Base-by-base conservation (phyloP, 1,140 invertebrate species). In the Achatina immaculata region DNA sequence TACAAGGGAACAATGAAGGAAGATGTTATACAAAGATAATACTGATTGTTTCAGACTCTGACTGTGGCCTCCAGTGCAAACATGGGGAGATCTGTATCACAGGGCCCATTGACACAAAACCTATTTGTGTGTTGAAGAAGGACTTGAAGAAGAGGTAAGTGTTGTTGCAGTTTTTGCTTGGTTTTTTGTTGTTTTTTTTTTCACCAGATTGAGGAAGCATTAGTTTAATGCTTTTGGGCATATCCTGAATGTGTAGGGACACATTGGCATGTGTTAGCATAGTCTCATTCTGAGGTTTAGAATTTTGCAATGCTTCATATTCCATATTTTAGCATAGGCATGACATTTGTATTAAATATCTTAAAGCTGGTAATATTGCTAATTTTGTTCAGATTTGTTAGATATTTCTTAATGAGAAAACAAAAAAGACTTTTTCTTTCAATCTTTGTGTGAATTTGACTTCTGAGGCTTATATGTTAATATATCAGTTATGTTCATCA, bases 71-170 rank as follows among this genome's bases (percentile, higher is more conserved):
- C 40, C 0, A 76, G 34, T 76, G 74, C 40, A 40, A 40, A 38
- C 0, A 4, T 55, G 43, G 43, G n/a, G 55, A 62, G 19, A 55
- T 76, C 36, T 76, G 74, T 76, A 76, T 76, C 55, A 40, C 55
- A 45, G 74, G 74, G n/a, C 74, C 74, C 38, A 42, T 76, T 65
- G 74, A 76, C 28, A 40, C 48, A 24, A 76, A 76, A 62, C 74
- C 74, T 36, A 21, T 76, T 14, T 76, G 74, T 76, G 74, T 76
- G 3, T 21, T 11, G 51, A 76, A 76, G 36, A 76, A 76, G 43
- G 74, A 76, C 34, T 62, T 76, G 24, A 76, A 76, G 74, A 76
- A 76, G 24, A 76, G 74, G 74, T 76, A 11, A 21, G 58, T 36
- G 28, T 75, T n/a, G n/a, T n/a, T n/a, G n/a, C n/a, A n/a, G n/a